Evolutionary conservation across 2,888 invertebrate species (phyloP).

Genomic region (Diploptera punctata): DNA sequence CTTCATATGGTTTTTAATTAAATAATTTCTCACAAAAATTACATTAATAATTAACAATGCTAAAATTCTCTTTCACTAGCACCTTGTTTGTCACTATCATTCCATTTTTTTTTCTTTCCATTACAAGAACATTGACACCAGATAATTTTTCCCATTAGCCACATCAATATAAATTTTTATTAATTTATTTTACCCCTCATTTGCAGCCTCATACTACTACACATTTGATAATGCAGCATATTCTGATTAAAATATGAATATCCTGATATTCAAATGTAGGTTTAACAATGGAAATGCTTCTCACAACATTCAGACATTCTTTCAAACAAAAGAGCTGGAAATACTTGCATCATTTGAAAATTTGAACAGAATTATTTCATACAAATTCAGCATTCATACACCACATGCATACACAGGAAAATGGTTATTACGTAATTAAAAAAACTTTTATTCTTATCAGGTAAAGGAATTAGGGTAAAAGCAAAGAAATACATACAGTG

Average conservation of each 20-base stretch:
- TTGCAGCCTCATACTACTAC: neutral
- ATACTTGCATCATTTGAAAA: neutral
- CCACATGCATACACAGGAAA: constrained; percentile 9
- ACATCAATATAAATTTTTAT: too few species aligned
- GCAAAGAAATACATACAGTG: constrained; percentile 39
- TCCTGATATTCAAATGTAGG: neutral
- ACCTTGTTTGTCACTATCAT: too few species aligned
- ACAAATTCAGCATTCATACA: neutral
- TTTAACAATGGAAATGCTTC: neutral
- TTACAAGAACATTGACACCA: too few species aligned
- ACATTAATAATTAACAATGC: too few species aligned
- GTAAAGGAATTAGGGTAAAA: neutral
- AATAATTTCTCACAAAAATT: too few species aligned
- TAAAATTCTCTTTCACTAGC: too few species aligned
- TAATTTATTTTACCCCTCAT: too few species aligned
- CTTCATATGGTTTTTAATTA: too few species aligned
- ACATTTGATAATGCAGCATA: neutral
- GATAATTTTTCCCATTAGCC: too few species aligned
- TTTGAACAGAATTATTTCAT: neutral
- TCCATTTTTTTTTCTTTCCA: too few species aligned
- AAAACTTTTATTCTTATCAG: neutral
- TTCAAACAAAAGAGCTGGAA: neutral
- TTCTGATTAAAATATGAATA: neutral
- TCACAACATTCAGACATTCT: neutral
- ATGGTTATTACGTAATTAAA: neutral